Conservation (phyloP, 2,797 vertebrate species). For the Coccyzus lansbergi region DNA sequence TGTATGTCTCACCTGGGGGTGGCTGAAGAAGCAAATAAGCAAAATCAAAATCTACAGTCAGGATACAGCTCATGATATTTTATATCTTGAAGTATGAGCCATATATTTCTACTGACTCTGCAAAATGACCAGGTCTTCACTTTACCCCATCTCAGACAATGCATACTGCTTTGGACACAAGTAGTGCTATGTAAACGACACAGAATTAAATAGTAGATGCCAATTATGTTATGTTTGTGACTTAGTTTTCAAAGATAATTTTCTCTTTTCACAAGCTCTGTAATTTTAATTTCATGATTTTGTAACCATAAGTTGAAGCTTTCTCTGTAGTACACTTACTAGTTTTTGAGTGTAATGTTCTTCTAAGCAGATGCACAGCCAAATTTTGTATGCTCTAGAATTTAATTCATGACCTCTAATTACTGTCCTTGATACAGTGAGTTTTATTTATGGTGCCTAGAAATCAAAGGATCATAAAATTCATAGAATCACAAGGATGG, state of each 20-base stretch:
- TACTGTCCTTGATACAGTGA: background rate
- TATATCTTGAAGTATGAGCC: rapidly evolving
- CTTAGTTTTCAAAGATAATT: background rate
- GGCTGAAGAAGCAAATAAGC: background rate
- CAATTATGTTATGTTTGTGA: background rate
- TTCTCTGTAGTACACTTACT: background rate
- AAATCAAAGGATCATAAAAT: too few species aligned
- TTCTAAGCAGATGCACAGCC: background rate
- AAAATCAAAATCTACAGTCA: background rate
- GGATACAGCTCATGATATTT: background rate
- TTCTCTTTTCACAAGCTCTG: background rate
- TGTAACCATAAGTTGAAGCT: background rate
- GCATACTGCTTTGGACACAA: background rate
- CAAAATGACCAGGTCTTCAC: background rate
- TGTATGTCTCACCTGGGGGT: background rate
- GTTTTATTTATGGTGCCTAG: background rate
- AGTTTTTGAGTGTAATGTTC: background rate
- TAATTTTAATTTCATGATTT: background rate
- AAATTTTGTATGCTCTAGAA: background rate
- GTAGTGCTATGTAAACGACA: background rate
- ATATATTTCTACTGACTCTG: background rate
- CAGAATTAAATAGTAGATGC: background rate
- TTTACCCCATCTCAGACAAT: background rate
- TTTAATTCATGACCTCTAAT: background rate
- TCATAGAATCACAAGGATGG: too few species aligned